Conservation (phyloP, 1,140 invertebrate species). For the Hyphantria cunea region DNA sequence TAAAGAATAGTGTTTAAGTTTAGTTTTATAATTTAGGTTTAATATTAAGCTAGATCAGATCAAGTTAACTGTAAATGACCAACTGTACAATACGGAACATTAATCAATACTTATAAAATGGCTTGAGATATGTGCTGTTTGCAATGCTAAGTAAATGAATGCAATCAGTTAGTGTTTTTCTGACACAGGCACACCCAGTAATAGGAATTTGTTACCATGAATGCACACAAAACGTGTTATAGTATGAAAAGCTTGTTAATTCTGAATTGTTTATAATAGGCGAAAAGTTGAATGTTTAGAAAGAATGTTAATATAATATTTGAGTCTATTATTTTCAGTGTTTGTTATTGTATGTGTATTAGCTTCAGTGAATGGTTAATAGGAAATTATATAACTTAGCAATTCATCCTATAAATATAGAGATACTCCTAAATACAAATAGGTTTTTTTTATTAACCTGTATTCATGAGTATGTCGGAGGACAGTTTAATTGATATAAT, state of each 20-base stretch:
- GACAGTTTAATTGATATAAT: slow-evolving; percentile 7
- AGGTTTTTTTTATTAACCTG: neutral
- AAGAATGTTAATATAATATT: slow-evolving; percentile 5
- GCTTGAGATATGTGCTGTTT: too few relatives aligned
- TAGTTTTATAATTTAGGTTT: neutral
- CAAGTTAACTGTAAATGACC: too few relatives aligned
- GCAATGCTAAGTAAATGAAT: too few relatives aligned
- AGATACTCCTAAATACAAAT: too few relatives aligned
- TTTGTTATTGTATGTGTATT: slow-evolving; percentile 9
- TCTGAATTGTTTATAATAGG: too few relatives aligned
- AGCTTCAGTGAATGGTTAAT: slow-evolving; percentile 15
- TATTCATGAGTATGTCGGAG: neutral
- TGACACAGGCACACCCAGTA: too few relatives aligned
- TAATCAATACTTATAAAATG: neutral
- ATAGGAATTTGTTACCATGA: too few relatives aligned
- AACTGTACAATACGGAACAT: neutral
- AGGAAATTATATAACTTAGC: neutral
- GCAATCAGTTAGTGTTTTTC: too few relatives aligned
- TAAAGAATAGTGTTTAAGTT: neutral
- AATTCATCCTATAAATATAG: too few relatives aligned
- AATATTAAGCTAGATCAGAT: too few relatives aligned
- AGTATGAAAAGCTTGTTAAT: slow-evolving; percentile 8
- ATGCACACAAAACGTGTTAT: too few relatives aligned
- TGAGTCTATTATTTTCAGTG: slow-evolving; percentile 16
- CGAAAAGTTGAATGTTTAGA: too few relatives aligned